Base-by-base conservation (phyloP, 1,140 invertebrate genomes). In the Nymphalis io region DNA sequence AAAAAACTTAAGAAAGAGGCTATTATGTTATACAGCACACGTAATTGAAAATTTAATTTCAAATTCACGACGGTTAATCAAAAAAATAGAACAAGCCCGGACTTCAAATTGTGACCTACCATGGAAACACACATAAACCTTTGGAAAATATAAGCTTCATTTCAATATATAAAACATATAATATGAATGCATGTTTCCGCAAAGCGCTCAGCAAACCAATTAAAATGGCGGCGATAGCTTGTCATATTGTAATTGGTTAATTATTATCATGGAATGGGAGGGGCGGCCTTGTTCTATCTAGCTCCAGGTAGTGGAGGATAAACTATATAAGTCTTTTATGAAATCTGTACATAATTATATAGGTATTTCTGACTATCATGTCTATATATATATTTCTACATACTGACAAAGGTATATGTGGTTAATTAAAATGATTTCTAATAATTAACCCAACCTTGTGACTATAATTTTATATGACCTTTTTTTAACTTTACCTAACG, bases 231-330 rank as follows among this genome's bases (percentile, higher is more conserved):
- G 82, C 79, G 78, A 78, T 83, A 73, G 79, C 73, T 82, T 87
- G 84, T 88, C 84, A 88, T 85, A 82, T 76, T 79, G 83, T 89
- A 90, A 90, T 90, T 90, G 88, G 88, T 85, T 90, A 85, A 88
- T 90, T 90, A 90, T 89, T 85, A 88, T 88, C 82, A 81, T 44
- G 62, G 68, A 63, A 63, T 77, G 85, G 88, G 86, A 85, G 88
- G 76, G 77, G 82, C 76, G 59, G 20, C 40, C 40, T 40, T 33
- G 23, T 66, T n/a, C 51, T 13, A 27, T 58, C 53, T 65, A 65
- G 51, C 15, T 27, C 20, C 6, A 16, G 20, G 12, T 21, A 27
- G 23, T 23, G 51, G 23, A 18, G 21, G 3, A 10, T 3, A 51
- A 21, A 15, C 23, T 55, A 55, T 15, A 21, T 53, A 27, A 55